Evolutionary conservation across 2,888 invertebrate genomes (phyloP).

Genomic region (Trachelus iudaicus): DNA sequence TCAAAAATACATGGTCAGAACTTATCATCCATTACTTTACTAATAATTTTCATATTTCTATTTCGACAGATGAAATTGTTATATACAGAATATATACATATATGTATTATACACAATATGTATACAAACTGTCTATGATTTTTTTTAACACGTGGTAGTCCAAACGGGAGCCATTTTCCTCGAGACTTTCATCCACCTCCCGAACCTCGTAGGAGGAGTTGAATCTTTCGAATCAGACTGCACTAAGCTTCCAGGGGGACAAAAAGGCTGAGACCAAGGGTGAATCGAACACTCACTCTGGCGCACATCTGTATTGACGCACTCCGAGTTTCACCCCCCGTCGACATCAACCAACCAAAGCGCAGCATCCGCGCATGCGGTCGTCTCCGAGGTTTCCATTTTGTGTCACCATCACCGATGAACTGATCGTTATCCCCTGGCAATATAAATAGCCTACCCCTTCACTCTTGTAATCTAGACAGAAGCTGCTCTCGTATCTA

Average conservation of each 20-base stretch:
- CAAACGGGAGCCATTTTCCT: neutral
- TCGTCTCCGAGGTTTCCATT: constrained; percentile 42
- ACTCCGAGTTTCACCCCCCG: constrained; percentile 45
- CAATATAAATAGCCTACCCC: neutral
- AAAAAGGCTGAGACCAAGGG: constrained; percentile 5
- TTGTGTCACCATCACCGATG: constrained; percentile 29
- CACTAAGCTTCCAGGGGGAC: neutral
- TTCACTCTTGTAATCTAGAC: neutral
- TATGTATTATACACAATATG: neutral
- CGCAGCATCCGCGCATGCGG: constrained; percentile 64
- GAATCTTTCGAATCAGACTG: constrained; percentile 3
- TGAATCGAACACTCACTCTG: constrained; percentile 25
- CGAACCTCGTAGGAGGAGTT: constrained; percentile 3
- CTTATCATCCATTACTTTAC: no score
- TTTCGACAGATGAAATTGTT: no score
- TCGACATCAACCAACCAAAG: constrained; percentile 53
- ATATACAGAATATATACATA: neutral
- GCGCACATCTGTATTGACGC: constrained; percentile 49
- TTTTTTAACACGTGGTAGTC: neutral
- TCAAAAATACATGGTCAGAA: no score
- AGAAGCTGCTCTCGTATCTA: neutral
- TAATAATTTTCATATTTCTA: no score
- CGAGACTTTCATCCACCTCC: neutral
- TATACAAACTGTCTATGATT: neutral
- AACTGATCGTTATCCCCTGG: neutral